These are phyloP conservation scores for Hydriomena furcata DNA, from an alignment of 2,888 invertebrate species.

Conservation along the genomic window DNA sequence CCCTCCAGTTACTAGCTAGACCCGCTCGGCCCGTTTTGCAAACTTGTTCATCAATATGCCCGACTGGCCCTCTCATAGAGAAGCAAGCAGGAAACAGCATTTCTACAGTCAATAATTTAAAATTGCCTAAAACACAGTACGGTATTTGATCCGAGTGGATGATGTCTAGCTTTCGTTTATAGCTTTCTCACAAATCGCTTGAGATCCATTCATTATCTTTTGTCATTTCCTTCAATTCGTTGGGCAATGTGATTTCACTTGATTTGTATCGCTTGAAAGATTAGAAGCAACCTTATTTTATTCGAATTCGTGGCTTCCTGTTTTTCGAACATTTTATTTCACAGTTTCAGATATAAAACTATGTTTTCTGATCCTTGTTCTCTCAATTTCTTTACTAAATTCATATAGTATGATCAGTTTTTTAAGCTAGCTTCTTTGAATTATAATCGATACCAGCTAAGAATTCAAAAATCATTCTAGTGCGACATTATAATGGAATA, in stretches of 20 bases:
- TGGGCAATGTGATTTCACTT: slow-evolving; percentile 2
- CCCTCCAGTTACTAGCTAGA: slow-evolving; percentile 59
- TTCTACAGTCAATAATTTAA: slow-evolving; percentile 37
- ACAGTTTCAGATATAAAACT: neutral
- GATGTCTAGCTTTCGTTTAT: neutral
- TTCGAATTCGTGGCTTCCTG: slow-evolving; percentile 3
- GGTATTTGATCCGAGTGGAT: slow-evolving; percentile 4
- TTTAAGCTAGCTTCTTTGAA: neutral
- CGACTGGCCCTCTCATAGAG: slow-evolving; percentile 54
- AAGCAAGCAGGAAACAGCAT: slow-evolving; percentile 53
- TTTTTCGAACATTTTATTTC: neutral
- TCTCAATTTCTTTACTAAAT: no score
- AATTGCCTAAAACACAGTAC: slow-evolving; percentile 16
- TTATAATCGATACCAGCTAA: neutral
- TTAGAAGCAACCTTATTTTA: slow-evolving; percentile 6
- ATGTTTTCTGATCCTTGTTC: no score
- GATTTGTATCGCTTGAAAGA: slow-evolving; percentile 3
- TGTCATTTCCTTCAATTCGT: slow-evolving; percentile 8
- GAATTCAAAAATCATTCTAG: slow-evolving; percentile 15
- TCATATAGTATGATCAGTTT: no score
- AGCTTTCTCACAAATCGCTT: neutral
- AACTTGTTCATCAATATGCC: slow-evolving; percentile 62
- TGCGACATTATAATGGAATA: slow-evolving; percentile 16
- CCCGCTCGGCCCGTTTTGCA: slow-evolving; percentile 60
- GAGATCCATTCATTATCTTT: neutral